A percentile compares a stretch with the other conserved stretches of the same genome.
Evolutionary conservation across 2,888 invertebrate genomes (phyloP).

Genomic region (Heliconius charithonia): DNA sequence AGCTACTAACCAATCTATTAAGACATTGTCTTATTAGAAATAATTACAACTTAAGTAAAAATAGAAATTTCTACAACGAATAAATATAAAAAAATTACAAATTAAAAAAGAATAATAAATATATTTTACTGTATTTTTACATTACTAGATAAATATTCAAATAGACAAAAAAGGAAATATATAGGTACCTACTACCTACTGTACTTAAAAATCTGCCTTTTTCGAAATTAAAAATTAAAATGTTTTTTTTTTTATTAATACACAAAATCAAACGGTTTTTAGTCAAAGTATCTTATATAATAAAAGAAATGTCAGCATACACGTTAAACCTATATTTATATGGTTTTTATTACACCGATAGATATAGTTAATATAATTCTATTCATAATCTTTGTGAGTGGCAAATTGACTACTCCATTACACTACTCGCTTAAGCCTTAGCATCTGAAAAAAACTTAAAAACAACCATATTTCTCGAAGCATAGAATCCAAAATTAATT

Average conservation of each 20-base stretch:
- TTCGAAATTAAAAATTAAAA: too few species aligned
- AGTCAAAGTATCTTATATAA: neutral
- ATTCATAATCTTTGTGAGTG: conserved; percentile 27
- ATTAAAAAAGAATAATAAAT: too few species aligned
- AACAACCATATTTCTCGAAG: conserved; percentile 34
- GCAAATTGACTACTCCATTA: conserved; percentile 40
- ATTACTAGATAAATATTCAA: too few species aligned
- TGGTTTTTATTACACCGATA: neutral
- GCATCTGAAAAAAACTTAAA: conserved; percentile 26
- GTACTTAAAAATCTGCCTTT: neutral
- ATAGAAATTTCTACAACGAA: too few species aligned
- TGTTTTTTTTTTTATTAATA: too few species aligned
- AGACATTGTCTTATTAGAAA: conserved; percentile 5
- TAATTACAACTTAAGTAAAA: neutral
- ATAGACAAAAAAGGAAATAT: neutral
- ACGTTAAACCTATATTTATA: neutral
- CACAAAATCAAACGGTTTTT: neutral
- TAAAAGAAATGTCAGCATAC: neutral
- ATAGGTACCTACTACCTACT: neutral
- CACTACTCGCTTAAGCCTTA: conserved; percentile 36
- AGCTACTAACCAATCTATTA: neutral
- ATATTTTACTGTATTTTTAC: neutral
- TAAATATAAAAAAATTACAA: too few species aligned
- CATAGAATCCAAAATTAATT: conserved; percentile 40
- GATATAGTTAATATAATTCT: conserved; percentile 5